Evolutionary conservation across 2,797 vertebrate genomes (phyloP).

Genomic region (Cyprinella venusta): DNA sequence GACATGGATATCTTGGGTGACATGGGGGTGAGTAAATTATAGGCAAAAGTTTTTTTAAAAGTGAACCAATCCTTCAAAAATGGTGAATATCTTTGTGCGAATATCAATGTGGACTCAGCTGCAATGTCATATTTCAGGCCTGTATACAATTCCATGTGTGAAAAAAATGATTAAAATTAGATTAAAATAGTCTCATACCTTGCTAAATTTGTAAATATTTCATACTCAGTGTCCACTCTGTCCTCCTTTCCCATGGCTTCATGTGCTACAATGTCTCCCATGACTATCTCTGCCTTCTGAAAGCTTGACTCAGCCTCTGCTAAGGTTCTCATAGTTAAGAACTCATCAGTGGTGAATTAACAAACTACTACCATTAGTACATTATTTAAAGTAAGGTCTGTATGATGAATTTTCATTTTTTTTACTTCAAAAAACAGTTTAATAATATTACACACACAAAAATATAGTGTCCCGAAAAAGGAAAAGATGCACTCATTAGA

Average conservation of each 20-base stretch:
- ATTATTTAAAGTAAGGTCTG: neutral
- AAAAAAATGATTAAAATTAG: neutral
- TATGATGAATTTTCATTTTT: neutral
- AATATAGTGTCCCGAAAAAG: neutral
- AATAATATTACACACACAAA: neutral
- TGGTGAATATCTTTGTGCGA: constrained; percentile 4
- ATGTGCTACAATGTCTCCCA: constrained; percentile 69
- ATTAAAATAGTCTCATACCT: constrained; percentile 65
- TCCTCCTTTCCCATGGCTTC: constrained; percentile 69
- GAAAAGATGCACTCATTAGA: neutral
- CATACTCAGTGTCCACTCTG: constrained; percentile 68
- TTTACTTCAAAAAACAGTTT: neutral
- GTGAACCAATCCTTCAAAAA: too few relatives aligned
- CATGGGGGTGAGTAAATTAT: too few relatives aligned
- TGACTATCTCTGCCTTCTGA: constrained; percentile 68
- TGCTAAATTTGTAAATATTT: constrained; percentile 70
- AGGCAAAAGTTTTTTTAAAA: too few relatives aligned
- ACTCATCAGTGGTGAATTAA: neutral
- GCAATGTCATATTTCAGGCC: constrained; percentile 15
- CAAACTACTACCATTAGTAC: neutral
- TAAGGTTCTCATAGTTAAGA: constrained; percentile 73
- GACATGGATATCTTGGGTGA: too few relatives aligned
- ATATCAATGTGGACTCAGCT: constrained; percentile 45
- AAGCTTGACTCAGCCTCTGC: constrained; percentile 72
- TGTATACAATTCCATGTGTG: neutral